Evolutionary conservation across 30 jellyfish, hydroid and myxozoan genomes (phyloP).

Genomic region (Cassiopea xamachana): DNA sequence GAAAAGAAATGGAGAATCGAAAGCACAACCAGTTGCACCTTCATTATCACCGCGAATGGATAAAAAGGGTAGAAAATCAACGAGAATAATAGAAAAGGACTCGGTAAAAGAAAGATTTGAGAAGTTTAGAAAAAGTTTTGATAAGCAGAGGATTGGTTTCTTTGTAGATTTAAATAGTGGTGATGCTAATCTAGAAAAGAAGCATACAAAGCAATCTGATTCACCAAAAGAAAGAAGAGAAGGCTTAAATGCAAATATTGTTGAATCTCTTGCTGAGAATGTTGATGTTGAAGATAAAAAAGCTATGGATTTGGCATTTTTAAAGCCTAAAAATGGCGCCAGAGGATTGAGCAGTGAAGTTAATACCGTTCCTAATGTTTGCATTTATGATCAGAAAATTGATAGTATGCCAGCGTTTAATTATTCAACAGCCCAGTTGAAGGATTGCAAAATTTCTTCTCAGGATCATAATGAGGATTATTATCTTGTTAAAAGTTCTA

Average conservation of each 20-base stretch:
- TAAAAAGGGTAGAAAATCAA: neutral
- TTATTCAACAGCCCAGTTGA: neutral
- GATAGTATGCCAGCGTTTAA: neutral
- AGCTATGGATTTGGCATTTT: neutral
- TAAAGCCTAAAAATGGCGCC: neutral
- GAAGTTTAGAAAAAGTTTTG: slow-evolving; percentile 57
- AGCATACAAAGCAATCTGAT: neutral
- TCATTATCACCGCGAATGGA: neutral
- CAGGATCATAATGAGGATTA: neutral
- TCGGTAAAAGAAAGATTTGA: slow-evolving; percentile 24
- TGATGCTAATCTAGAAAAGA: neutral
- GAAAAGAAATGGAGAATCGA: neutral
- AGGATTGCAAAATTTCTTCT: neutral
- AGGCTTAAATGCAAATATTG: neutral
- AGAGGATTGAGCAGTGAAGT: neutral
- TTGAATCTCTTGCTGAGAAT: neutral
- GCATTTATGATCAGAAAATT: neutral
- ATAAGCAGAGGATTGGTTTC: slow-evolving; percentile 50
- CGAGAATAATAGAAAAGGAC: neutral
- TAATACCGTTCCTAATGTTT: neutral
- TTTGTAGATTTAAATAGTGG: slow-evolving; percentile 36
- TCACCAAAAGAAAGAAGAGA: neutral
- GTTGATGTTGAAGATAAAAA: neutral
- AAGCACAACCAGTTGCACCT: neutral
- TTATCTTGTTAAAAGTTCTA: neutral